Base-by-base conservation (phyloP, 1,140 invertebrate species). In the Caenorhabditis latens region DNA sequence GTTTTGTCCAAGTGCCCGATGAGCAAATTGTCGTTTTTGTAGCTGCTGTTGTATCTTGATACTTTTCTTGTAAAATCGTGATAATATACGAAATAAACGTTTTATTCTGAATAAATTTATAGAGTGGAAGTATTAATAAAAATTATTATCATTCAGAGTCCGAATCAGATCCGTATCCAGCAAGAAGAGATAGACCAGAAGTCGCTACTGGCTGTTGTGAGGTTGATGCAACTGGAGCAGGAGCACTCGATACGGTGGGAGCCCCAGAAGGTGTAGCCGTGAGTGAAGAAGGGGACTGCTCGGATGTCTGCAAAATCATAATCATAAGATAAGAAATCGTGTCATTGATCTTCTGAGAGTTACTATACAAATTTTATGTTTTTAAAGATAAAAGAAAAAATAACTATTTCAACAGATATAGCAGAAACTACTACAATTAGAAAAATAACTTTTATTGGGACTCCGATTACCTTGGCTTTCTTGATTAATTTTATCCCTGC, bases 301-400 rank as follows among this genome's bases (percentile, higher is more conserved):
- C 84, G 5, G 61, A 43, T 21, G 42, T n/a, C 57, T 50, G 67
- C 46, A 75, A 21, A 32, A 48, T 71, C 13, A 24, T 50, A 21
- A 46, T 87, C 75, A 57, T 86, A 19, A 32, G 48, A 86, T 50
- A 21, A 86, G 53, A 50, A 86, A 11, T 43, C 84, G 32, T 32
- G 32, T 32, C 2, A 32, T 32, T 1, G 32, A 1, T 32, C 32
- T 32, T 32, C 0, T 32, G 32, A 32, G 32, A 32, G 32, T 32
- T 32, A 32, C 32, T 32, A 32, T 32, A 0, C 32, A 0, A 0
- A 32, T 32, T 32, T 32, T 32, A 32, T 32, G 32, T 32, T 32
- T 32, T 32, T 32, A 32, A 32, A 32, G 2, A 32, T 32, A 32
- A 32, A 32, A 86, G n/a, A 48, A 83, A 11, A 86, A 50, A n/a